Base-by-base conservation (phyloP, 1,140 invertebrate genomes). In the Saxidomus purpurata region DNA sequence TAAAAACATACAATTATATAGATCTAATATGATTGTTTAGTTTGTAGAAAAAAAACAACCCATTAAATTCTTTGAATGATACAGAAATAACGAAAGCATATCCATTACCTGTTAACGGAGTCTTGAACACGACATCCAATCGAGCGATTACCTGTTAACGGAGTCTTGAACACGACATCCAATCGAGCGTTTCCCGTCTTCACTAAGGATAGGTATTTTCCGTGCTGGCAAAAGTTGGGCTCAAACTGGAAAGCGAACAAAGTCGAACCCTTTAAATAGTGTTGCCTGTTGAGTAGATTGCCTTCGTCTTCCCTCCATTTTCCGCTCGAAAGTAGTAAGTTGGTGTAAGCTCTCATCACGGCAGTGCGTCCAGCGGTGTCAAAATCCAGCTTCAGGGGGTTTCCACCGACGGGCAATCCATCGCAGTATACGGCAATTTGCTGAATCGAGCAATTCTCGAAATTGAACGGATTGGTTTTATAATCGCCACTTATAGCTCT, bases 191-290 rank as follows among this genome's bases (percentile, higher is more conserved):
- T n/a, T n/a, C 34, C 71, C 6, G 49, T 47, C 25, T 89, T 89
- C 15, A 47, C 19, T 17, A 82, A 25, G 0, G 80, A 82, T 1
- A 83, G 2, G 38, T 83, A 89, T 31, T 89, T 28, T 13, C 67
- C 61, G 25, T 82, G 61, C 43, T 82, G 22, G 1, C n/a, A 86
- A 76, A 90, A 87, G 2, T 74, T 11, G 25, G 84, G 84, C 47
- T 90, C 89, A 17, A 90, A 49, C 25, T 86, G n/a, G 59, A 90
- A 90, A 15, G 11, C 28, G 38, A 80, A 90, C 43, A 90, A 47
- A 0, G 83, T 76, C 36, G 61, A 87, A 34, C 89, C 89, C n/a
- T 31, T 52, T 74, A 28, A 28, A 83, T 82, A 69, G 9, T 90
- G 84, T 11, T 40, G 25, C 40, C 67, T 83, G 17, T 71, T 47